A percentile compares a stretch with the other conserved stretches of the same genome.
Conservation (phyloP, 2,113 vertebrate genomes). For the Engraulis encrasicolus region DNA sequence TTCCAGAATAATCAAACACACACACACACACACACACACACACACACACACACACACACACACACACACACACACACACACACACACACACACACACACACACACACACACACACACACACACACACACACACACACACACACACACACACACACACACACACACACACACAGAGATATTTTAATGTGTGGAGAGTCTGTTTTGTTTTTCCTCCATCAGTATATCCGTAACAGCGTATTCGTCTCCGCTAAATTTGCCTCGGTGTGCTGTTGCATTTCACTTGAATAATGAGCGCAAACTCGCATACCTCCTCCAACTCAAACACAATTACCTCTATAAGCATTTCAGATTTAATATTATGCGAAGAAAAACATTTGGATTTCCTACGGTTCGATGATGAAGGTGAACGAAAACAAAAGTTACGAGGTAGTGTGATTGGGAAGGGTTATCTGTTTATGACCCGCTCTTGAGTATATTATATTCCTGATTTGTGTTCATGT, state of each 20-base stretch:
- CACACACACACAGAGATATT: too few species aligned
- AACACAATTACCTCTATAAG: neutral
- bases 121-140: neutral
- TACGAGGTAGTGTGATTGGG: neutral
- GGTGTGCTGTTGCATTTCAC: neutral
- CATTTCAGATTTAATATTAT: neutral
- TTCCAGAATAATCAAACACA: neutral
- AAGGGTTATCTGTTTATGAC: neutral
- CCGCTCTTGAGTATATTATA: neutral
- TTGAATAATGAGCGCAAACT: neutral
- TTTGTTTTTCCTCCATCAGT: neutral
- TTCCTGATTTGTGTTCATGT: neutral
- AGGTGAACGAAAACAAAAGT: neutral
- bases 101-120: neutral
- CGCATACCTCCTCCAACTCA: neutral
- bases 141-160: neutral
- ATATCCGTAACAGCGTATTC: neutral
- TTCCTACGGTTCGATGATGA: neutral
- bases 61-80: neutral
- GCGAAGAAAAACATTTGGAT: neutral
- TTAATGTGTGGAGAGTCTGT: neutral
- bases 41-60: neutral
- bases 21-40: neutral
- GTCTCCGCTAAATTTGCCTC: neutral
- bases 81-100: neutral